Evolutionary conservation across 2,888 invertebrate genomes (phyloP).

Genomic region (Exephanes ischioxanthus): DNA sequence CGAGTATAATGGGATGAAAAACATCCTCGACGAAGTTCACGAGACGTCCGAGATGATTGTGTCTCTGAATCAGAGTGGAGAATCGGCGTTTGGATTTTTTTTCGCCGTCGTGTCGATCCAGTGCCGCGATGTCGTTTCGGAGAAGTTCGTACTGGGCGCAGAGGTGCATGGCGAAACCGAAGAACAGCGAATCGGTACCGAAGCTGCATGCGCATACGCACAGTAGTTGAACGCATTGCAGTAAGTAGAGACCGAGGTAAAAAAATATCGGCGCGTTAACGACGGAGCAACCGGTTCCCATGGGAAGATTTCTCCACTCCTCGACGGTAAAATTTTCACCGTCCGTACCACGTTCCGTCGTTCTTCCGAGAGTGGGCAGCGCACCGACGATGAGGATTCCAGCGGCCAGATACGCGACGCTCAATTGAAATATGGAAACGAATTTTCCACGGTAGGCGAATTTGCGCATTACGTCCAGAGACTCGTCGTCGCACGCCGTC

Average conservation of each 20-base stretch:
- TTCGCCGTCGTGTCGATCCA: no score
- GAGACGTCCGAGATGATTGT: no score
- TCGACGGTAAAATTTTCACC: constrained; percentile 2
- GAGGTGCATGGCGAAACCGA: constrained; percentile 63
- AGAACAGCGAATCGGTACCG: constrained; percentile 53
- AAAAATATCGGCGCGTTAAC: not conserved
- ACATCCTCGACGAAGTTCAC: no score
- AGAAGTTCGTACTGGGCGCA: constrained; percentile 62
- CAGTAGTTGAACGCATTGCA: constrained; percentile 43
- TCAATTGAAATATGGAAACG: constrained; percentile 60
- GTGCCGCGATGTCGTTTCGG: not conserved
- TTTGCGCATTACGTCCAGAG: constrained; percentile 47
- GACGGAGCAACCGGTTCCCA: constrained; percentile 59
- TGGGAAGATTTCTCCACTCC: constrained; percentile 44
- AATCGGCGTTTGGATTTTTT: no score
- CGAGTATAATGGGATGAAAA: no score
- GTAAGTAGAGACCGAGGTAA: constrained; percentile 43
- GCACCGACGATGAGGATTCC: not conserved
- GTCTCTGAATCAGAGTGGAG: no score
- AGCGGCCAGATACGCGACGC: not conserved
- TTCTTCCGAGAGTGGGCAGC: not conserved
- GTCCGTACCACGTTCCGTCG: not conserved
- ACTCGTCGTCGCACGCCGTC: constrained; percentile 7
- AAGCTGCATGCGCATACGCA: constrained; percentile 34
- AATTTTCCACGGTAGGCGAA: constrained; percentile 59